These are phyloP conservation scores for Homalodisca vitripennis DNA, from an alignment of 1,140 invertebrate species.

Conservation along the genomic window DNA sequence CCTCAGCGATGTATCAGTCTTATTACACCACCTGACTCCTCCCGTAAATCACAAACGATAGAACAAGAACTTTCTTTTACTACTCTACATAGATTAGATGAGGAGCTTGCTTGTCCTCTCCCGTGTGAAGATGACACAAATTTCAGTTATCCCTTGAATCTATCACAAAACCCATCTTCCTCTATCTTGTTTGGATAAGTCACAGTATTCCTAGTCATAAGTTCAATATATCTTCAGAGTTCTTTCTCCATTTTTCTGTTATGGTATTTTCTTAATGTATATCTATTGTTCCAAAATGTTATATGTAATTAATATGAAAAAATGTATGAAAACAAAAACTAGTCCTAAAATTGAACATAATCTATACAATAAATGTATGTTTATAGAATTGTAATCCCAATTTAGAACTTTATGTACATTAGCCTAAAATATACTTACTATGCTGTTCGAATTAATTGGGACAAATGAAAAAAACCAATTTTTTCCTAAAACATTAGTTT, in stretches of 20 bases:
- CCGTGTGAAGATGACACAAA: background rate
- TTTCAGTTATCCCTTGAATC: background rate
- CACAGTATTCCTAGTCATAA: background rate
- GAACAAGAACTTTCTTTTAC: background rate
- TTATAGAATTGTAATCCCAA: background rate
- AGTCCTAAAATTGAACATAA: background rate
- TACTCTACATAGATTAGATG: background rate
- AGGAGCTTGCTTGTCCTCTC: background rate
- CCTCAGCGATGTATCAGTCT: background rate
- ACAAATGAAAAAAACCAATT: no score
- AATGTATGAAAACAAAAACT: background rate
- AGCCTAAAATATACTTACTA: no score
- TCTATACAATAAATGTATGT: background rate
- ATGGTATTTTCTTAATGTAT: background rate
- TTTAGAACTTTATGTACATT: no score
- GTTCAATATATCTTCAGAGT: background rate
- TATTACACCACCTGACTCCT: slow-evolving; percentile 11
- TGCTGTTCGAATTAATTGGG: no score
- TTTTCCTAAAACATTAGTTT: no score
- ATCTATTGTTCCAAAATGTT: background rate
- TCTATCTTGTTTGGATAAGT: background rate
- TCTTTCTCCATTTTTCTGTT: background rate
- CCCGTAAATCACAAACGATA: background rate
- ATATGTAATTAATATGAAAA: background rate
- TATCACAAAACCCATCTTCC: background rate